Conservation (phyloP, 2,113 vertebrate species). For the Pelecanus crispus region DNA sequence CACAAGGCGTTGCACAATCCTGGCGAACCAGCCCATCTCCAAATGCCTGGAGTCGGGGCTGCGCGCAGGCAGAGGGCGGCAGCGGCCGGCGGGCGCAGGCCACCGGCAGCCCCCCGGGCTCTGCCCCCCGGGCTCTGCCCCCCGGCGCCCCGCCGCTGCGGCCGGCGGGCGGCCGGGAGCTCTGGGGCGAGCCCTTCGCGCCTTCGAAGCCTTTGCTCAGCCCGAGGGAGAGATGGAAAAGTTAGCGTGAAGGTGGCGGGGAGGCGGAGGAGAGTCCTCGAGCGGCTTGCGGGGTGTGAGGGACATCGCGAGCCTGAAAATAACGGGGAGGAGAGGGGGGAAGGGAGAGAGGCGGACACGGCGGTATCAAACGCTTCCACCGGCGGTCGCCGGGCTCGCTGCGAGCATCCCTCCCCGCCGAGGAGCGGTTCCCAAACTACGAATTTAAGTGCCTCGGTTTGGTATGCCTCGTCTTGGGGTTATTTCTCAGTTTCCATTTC, state of each 20-base stretch:
- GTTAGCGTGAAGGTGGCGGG: neutral
- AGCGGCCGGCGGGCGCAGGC: neutral
- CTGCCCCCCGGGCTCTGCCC: neutral
- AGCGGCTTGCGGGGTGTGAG: neutral
- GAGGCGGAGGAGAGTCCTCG: neutral
- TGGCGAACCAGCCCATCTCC: neutral
- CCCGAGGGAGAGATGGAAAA: neutral
- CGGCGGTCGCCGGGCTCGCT: neutral
- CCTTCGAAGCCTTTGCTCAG: neutral
- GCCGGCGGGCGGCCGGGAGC: no score
- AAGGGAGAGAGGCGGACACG: neutral
- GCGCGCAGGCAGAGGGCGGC: constrained; percentile 36
- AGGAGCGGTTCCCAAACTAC: neutral
- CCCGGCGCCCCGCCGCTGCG: neutral
- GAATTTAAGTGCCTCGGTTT: neutral
- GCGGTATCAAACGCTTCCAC: neutral
- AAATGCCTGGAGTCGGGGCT: neutral
- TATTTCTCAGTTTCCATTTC: neutral
- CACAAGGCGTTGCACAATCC: constrained; percentile 16
- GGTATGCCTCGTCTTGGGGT: neutral
- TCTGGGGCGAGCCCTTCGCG: neutral
- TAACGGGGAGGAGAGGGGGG: neutral
- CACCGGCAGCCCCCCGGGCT: neutral
- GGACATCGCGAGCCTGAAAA: neutral
- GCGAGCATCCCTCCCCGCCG: neutral